Conservation (phyloP, 2,888 invertebrate genomes). For the Polylopha cassiicola region DNA sequence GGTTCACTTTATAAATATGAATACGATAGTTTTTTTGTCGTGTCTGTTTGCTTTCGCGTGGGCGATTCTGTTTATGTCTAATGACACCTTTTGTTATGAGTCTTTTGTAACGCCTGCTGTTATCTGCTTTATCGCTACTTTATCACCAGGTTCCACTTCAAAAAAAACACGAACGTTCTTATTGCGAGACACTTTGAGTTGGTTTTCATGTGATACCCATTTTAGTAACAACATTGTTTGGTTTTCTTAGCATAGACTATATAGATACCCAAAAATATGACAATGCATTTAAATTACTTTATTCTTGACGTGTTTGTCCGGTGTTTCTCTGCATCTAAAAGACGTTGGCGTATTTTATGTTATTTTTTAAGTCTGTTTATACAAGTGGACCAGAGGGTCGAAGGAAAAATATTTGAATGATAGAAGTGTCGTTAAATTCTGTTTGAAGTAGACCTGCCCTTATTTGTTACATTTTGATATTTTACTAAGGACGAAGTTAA, state of each 20-base stretch:
- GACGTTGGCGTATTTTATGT: conserved; percentile 58
- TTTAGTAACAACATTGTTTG: conserved; percentile 23
- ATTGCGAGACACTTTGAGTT: too few species aligned
- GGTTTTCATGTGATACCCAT: not conserved
- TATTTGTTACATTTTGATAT: too few species aligned
- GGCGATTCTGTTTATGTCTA: conserved; percentile 45
- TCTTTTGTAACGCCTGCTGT: conserved; percentile 55
- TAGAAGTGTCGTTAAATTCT: conserved; percentile 33
- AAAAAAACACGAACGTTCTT: not conserved
- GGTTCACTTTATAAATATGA: too few species aligned
- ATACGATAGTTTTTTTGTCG: too few species aligned
- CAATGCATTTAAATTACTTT: conserved; percentile 73
- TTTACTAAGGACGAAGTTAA: too few species aligned
- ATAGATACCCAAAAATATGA: conserved; percentile 52
- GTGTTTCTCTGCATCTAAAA: conserved; percentile 46
- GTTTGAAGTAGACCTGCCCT: conserved; percentile 37
- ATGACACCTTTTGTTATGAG: conserved; percentile 62
- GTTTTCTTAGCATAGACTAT: conserved; percentile 40
- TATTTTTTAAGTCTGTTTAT: conserved; percentile 55
- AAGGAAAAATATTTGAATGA: conserved; percentile 49
- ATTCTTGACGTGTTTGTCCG: conserved; percentile 58
- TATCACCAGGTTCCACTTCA: conserved; percentile 34
- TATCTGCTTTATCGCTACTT: conserved; percentile 69
- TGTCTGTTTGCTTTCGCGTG: conserved; percentile 28
- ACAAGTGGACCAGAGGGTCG: conserved; percentile 52